Base-by-base conservation (phyloP, 2,797 vertebrate species). In the Hippocampus kuda region DNA sequence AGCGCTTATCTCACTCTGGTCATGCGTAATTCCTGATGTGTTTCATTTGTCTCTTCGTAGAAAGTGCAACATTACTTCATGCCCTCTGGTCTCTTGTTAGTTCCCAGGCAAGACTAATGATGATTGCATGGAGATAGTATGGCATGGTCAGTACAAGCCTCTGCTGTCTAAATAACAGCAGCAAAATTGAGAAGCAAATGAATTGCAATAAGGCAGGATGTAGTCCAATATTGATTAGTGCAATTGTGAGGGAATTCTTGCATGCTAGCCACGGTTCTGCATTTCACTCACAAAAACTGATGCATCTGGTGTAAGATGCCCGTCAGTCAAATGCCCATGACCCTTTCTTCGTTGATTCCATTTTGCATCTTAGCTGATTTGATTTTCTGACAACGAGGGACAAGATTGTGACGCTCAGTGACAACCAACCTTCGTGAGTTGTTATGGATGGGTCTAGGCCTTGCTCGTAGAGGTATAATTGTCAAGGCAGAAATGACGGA, bases 1-100 rank as follows among this genome's bases (percentile, higher is more conserved):
- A 76, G 81, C 77, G 85, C 88, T 89, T 87, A 89, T 85, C 86
- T 77, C 76, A 68, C 75, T 71, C 67, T 85, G 84, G 81, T 87
- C 85, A 81, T 84, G 84, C 79, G 84, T 87, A 82, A 86, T 86
- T 81, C 81, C 81, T 78, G 81, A 79, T 76, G 80, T 81, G 77
- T 79, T 86, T 80, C 79, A 86, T 86, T 89, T 83, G 78, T 75
- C 67, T 78, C 78, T 66, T 78, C 75, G 81, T 76, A 77, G 72
- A 84, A 83, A 66, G 78, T 82, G 48, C 48, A 72, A 72, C 67
- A 73, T 79, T 73, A 79, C 74, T 77, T 83, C 72, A 75, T 78
- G 76, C 68, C 72, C 71, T 78, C 77, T 80, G 78, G 67, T 77
- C 76, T 77, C 67, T 74, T 74, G 75, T 79, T 83, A 75, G 75